Percentiles rank a stretch among this genome's conserved stretches.
Evolutionary conservation across 2,113 vertebrate genomes (phyloP).

Genomic region (Cyanoderma ruficeps): DNA sequence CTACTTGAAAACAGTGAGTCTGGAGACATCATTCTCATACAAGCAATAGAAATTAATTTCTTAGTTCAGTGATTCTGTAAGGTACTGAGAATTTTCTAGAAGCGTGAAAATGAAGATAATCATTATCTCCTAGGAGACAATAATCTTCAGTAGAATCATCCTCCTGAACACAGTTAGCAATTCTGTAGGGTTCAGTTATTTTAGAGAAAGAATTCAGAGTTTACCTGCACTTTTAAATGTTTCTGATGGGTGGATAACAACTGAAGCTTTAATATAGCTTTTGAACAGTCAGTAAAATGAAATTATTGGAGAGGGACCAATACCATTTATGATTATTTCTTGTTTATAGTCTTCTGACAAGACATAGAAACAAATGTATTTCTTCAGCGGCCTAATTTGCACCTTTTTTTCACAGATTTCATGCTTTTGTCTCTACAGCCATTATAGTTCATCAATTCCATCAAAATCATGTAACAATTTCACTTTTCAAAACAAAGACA

Average conservation of each 20-base stretch:
- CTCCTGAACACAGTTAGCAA: neutral
- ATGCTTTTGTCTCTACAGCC: neutral
- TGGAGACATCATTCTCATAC: neutral
- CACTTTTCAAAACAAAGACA: neutral
- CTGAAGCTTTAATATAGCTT: neutral
- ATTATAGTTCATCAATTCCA: neutral
- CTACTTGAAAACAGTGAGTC: neutral
- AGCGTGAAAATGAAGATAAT: neutral
- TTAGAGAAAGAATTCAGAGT: neutral
- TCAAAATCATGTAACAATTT: neutral
- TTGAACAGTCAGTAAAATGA: neutral
- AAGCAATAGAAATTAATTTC: constrained; percentile 11
- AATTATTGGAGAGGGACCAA: neutral
- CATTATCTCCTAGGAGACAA: constrained; percentile 11
- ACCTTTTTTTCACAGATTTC: neutral
- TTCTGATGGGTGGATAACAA: neutral
- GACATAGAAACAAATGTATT: neutral
- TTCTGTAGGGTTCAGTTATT: neutral
- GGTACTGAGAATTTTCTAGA: neutral
- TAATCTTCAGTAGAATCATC: neutral
- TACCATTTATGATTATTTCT: neutral
- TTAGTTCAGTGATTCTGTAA: neutral
- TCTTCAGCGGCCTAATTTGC: neutral
- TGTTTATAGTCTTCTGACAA: neutral
- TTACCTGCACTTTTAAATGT: neutral